Evolutionary conservation across 2,888 invertebrate genomes (phyloP).

Genomic region (Saturnia pavonia): DNA sequence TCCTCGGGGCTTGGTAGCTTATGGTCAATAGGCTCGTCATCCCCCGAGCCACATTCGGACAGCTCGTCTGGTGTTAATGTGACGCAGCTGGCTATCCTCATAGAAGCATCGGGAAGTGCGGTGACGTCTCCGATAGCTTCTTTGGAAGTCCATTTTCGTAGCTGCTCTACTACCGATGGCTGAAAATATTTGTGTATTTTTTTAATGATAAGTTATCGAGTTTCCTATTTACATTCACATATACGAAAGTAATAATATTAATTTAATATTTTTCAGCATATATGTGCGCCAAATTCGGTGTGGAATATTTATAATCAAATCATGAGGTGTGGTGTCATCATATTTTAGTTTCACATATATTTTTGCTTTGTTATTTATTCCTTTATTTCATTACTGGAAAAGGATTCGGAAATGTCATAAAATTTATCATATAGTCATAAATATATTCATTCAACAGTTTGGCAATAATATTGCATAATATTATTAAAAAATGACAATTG

Average conservation of each 20-base stretch:
- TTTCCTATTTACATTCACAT: neutral
- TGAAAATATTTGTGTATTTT: conserved; percentile 52
- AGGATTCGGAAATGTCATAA: too few relatives aligned
- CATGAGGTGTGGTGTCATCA: too few relatives aligned
- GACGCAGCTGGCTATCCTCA: conserved; percentile 83
- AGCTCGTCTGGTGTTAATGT: conserved; percentile 77
- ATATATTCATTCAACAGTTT: too few relatives aligned
- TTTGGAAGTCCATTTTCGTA: conserved; percentile 92
- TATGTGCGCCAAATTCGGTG: neutral
- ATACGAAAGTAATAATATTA: too few relatives aligned
- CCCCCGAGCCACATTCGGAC: conserved; percentile 81
- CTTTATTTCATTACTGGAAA: too few relatives aligned
- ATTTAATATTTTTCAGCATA: neutral
- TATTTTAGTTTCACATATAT: too few relatives aligned
- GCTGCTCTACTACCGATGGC: conserved; percentile 90
- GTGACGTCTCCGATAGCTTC: conserved; percentile 92
- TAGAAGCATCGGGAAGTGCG: conserved; percentile 89
- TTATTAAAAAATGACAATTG: neutral
- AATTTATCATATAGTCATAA: too few relatives aligned
- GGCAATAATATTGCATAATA: too few relatives aligned
- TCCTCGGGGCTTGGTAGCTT: conserved; percentile 94
- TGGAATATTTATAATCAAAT: neutral
- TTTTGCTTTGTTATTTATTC: too few relatives aligned
- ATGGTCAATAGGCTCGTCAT: conserved; percentile 89
- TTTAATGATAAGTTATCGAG: neutral